Conservation (phyloP, 1,140 invertebrate genomes). For the Eubasilissa regina region DNA sequence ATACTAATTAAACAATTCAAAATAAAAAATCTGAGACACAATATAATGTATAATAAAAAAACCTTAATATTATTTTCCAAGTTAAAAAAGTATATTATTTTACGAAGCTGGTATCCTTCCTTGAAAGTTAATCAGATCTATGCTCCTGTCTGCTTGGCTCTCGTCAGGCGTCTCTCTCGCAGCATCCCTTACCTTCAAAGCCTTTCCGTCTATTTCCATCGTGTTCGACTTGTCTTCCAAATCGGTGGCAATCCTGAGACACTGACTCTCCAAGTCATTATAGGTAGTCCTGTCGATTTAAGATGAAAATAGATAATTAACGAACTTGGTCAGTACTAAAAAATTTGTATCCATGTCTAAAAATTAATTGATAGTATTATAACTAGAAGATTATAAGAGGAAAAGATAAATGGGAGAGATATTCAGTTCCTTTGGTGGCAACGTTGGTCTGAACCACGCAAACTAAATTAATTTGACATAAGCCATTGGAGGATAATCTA, state of each 20-base stretch:
- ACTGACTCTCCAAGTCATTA: constrained; percentile 14
- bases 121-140: constrained; percentile 30
- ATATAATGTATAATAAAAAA: not conserved
- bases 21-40: not conserved
- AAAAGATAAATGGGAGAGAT: too few relatives aligned
- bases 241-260: constrained; percentile 15
- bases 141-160: constrained; percentile 18
- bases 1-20: constrained; percentile 4
- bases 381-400: too few relatives aligned
- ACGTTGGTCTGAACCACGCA: too few relatives aligned
- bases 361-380: too few relatives aligned
- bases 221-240: constrained; percentile 26
- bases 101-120: constrained; percentile 20
- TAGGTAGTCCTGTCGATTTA: constrained; percentile 16
- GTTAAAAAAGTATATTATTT: not conserved
- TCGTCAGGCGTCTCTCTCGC: not conserved
- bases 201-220: constrained; percentile 13
- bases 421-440: too few relatives aligned
- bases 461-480: too few relatives aligned
- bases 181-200: constrained; percentile 21
- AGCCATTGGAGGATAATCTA: too few relatives aligned
- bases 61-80: not conserved
- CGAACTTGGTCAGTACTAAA: too few relatives aligned
- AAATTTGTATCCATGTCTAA: too few relatives aligned
- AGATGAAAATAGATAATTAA: not conserved